phyloP scores from a whole-genome alignment of 2,113 vertebrate species.

The Sarotherodon lohbergeri region DNA sequence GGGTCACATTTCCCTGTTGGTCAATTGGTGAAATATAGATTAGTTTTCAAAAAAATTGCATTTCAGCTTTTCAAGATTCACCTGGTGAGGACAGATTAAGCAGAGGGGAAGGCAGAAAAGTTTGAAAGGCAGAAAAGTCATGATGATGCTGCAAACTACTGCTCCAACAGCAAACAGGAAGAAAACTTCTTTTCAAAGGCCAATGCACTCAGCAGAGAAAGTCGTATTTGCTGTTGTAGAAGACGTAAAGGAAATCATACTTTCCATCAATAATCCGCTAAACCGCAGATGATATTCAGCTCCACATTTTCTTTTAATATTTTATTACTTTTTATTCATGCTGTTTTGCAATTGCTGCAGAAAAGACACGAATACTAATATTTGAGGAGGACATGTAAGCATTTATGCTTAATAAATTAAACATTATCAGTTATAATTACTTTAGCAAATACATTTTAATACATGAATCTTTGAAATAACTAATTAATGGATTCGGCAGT shows the following conservation, averaged over 20 bases:
- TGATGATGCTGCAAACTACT: neutral
- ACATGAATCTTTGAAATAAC: neutral
- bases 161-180: neutral
- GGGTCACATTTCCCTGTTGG: neutral
- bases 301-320: neutral
- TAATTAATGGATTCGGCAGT: neutral
- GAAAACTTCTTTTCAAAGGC: neutral
- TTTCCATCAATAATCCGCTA: neutral
- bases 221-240: neutral
- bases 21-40: neutral
- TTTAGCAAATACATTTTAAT: neutral
- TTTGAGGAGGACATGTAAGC: neutral
- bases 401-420: neutral
- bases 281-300: neutral
- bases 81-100: neutral
- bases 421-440: neutral
- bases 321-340: neutral
- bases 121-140: neutral
- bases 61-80: neutral
- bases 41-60: neutral
- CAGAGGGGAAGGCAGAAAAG: neutral
- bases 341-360: neutral
- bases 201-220: neutral
- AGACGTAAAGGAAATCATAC: neutral
- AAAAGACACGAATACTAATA: neutral